Conservation (phyloP, 2,888 invertebrate species). For the Boloria euphrosyne region DNA sequence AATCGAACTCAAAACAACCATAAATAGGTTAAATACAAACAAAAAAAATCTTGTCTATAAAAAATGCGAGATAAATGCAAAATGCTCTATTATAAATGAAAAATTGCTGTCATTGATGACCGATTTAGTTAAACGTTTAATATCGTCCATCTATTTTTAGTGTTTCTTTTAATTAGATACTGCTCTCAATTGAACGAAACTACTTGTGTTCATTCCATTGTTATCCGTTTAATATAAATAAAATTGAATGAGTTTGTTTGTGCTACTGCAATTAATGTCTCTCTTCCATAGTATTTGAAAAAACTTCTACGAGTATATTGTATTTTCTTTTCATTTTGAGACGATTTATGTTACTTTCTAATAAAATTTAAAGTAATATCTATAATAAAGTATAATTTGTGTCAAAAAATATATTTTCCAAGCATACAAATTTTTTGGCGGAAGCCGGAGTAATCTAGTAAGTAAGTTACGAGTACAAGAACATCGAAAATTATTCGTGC, state of each 20-base stretch:
- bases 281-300: neutral
- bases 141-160: slow-evolving; percentile 8
- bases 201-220: neutral
- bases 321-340: neutral
- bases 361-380: too few relatives aligned
- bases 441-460: too few relatives aligned
- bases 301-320: too few relatives aligned
- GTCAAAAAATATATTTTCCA: too few relatives aligned
- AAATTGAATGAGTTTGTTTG: neutral
- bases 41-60: too few relatives aligned
- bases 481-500: slow-evolving; percentile 9
- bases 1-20: too few relatives aligned
- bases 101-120: neutral
- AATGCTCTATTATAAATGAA: too few relatives aligned
- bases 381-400: too few relatives aligned
- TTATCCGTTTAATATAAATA: neutral
- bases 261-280: neutral
- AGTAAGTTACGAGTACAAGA: neutral
- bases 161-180: slow-evolving; percentile 9
- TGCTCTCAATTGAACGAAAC: slow-evolving; percentile 4
- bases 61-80: too few relatives aligned
- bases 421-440: too few relatives aligned
- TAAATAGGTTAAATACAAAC: too few relatives aligned
- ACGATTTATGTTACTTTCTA: too few relatives aligned
- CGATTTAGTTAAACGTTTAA: slow-evolving; percentile 5